Evolutionary conservation across 2,888 invertebrate genomes (phyloP).

Genomic region (Thelaira solivaga): DNA sequence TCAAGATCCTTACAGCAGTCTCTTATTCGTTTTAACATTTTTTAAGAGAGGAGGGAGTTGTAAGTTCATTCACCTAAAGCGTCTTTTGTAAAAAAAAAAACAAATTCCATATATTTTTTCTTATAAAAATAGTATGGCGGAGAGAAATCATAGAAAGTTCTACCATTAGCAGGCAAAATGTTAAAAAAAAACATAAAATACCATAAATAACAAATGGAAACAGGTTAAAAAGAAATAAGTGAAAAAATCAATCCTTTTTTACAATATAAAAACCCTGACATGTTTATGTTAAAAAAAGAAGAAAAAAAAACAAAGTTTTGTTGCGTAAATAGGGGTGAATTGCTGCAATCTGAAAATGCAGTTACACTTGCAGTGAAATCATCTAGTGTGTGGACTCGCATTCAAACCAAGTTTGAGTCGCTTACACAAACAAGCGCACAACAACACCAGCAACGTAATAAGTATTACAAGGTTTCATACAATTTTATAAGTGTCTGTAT

Average conservation of each 20-base stretch:
- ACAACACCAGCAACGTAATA: background rate
- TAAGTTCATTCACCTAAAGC: slow-evolving; percentile 49
- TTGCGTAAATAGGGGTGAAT: slow-evolving; percentile 56
- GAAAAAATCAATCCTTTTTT: slow-evolving; percentile 54
- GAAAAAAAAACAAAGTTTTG: slow-evolving; percentile 40
- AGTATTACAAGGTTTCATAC: slow-evolving; percentile 41
- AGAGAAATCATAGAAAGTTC: slow-evolving; percentile 56
- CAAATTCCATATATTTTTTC: slow-evolving; percentile 16
- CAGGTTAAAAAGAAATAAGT: slow-evolving; percentile 50
- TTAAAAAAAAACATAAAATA: slow-evolving; percentile 27
- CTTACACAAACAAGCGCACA: background rate
- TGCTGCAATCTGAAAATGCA: slow-evolving; percentile 37
- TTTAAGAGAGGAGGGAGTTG: background rate
- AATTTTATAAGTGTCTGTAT: background rate
- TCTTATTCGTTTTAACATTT: background rate
- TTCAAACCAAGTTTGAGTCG: slow-evolving; percentile 12
- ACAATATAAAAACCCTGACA: slow-evolving; percentile 54
- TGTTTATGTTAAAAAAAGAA: slow-evolving; percentile 29
- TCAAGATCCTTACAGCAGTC: slow-evolving; percentile 33
- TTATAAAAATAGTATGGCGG: slow-evolving; percentile 43
- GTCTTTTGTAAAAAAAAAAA: slow-evolving; percentile 40
- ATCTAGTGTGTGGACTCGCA: background rate
- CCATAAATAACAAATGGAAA: slow-evolving; percentile 54
- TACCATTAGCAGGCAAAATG: slow-evolving; percentile 29
- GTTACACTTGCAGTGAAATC: slow-evolving; percentile 40